These are phyloP conservation scores for Eurypyga helias DNA, from an alignment of 2,113 vertebrate genomes.

Conservation along the genomic window DNA sequence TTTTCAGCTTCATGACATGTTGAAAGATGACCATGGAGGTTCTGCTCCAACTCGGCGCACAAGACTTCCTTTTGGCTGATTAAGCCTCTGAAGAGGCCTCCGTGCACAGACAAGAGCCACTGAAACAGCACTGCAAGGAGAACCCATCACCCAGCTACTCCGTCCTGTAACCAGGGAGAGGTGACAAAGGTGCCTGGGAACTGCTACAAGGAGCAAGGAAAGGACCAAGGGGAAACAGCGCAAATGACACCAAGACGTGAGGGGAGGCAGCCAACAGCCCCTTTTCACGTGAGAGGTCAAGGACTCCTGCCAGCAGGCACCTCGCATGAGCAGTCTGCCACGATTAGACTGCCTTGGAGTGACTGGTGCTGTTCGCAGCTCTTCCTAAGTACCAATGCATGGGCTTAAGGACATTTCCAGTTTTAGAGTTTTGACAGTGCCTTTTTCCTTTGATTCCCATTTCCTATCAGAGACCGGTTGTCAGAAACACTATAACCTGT, in stretches of 20 bases:
- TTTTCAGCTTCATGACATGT: background rate
- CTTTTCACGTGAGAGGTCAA: background rate
- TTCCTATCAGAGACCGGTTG: background rate
- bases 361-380: background rate
- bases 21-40: background rate
- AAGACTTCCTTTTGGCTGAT: background rate
- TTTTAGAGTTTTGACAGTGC: background rate
- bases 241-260: fast-evolving
- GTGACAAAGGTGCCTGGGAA: background rate
- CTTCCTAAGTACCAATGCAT: background rate
- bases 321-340: background rate
- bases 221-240: fast-evolving
- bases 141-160: background rate
- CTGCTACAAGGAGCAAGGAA: background rate
- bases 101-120: fast-evolving
- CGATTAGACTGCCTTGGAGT: background rate
- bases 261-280: fast-evolving
- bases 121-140: background rate
- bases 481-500: background rate
- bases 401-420: background rate
- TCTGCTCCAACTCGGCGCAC: background rate
- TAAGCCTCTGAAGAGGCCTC: background rate
- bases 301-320: background rate
- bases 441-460: background rate
- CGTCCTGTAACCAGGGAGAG: background rate